Evolutionary conservation across 2,113 vertebrate species (phyloP).

Genomic region (Chloebia gouldiae): DNA sequence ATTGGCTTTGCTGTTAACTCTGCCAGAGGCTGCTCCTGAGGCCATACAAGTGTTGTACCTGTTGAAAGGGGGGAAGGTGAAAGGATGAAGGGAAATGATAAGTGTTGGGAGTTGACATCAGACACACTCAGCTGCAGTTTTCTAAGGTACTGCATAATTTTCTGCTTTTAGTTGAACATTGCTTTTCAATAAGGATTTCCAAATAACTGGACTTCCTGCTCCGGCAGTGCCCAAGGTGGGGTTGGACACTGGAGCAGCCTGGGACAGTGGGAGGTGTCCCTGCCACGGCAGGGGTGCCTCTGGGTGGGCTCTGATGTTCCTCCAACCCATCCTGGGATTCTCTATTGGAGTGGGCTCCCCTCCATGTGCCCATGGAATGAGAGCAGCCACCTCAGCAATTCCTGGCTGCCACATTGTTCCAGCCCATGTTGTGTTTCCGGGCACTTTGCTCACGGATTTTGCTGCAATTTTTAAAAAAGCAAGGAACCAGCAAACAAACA

Average conservation of each 20-base stretch:
- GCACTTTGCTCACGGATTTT: background rate
- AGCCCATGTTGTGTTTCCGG: background rate
- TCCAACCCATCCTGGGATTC: background rate
- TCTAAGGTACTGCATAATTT: fast-evolving
- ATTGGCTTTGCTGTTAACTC: background rate
- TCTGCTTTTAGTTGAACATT: background rate
- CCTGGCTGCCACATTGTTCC: background rate
- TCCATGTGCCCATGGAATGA: fast-evolving
- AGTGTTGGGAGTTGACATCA: background rate
- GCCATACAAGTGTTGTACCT: fast-evolving
- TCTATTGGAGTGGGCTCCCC: background rate
- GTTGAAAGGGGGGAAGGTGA: background rate
- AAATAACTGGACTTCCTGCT: background rate
- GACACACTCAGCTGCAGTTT: background rate
- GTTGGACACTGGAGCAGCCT: background rate
- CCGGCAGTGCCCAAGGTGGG: background rate
- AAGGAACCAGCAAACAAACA: background rate
- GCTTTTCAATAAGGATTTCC: background rate
- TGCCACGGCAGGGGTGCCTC: background rate
- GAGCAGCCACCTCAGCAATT: background rate
- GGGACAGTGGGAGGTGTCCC: background rate
- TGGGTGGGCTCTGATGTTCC: background rate
- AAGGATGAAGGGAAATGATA: background rate
- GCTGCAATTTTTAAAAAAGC: background rate
- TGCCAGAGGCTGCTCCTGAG: background rate